Percentiles rank a stretch among this genome's conserved stretches.
Evolutionary conservation across 2,113 vertebrate genomes (phyloP).

Genomic region (Sturnus vulgaris): DNA sequence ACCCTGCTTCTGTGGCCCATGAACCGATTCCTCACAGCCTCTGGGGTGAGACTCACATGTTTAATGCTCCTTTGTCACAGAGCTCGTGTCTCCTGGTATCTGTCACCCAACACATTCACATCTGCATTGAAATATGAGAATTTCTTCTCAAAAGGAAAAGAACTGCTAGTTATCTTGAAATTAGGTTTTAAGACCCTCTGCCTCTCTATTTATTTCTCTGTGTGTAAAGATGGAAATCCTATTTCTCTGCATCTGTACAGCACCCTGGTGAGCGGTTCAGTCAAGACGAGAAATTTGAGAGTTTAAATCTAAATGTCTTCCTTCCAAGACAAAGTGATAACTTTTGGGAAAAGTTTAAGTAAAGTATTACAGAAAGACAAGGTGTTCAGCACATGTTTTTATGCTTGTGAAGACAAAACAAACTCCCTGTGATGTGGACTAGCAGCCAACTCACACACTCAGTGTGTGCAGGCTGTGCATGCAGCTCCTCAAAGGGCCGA

Average conservation of each 20-base stretch:
- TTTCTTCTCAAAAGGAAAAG: not conserved
- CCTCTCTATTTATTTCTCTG: not conserved
- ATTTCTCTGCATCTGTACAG: not conserved
- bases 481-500: not conserved
- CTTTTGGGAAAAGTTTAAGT: not conserved
- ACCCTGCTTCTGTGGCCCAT: not conserved
- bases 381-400: not conserved
- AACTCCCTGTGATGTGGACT: not conserved
- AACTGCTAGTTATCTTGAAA: not conserved
- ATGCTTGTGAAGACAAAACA: not conserved
- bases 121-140: not conserved
- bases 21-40: not conserved
- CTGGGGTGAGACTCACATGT: fast-evolving
- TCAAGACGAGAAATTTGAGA: not conserved
- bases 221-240: not conserved
- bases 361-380: not conserved
- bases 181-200: not conserved
- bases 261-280: not conserved
- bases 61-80: not conserved
- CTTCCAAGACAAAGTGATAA: not conserved
- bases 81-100: not conserved
- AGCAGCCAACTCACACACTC: not conserved
- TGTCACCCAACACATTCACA: not conserved
- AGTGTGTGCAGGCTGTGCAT: not conserved
- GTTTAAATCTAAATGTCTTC: not conserved